phyloP scores from a whole-genome alignment of 2,888 invertebrate genomes.

The Nephrotoma guestfalica region DNA sequence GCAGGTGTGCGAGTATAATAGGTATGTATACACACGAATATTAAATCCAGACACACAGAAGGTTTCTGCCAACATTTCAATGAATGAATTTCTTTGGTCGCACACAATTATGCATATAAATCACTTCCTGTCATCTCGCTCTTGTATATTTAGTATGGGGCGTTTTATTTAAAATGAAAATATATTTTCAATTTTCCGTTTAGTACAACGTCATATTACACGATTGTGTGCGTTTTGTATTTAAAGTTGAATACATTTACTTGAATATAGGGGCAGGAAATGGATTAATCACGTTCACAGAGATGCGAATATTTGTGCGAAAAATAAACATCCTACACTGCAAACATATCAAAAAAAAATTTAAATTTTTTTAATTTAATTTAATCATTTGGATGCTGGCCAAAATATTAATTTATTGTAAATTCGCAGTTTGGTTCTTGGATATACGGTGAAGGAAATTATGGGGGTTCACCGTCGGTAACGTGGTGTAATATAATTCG shows the following conservation, averaged over 20 bases:
- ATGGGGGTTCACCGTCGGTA: neutral
- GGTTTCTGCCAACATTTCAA: neutral
- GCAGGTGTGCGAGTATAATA: neutral
- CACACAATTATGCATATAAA: neutral
- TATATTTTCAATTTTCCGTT: neutral
- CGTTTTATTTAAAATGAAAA: neutral
- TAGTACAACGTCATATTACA: neutral
- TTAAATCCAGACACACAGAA: neutral
- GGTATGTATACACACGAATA: neutral
- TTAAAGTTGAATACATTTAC: neutral
- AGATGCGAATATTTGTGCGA: neutral
- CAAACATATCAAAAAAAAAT: neutral
- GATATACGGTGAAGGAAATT: slow-evolving; percentile 18
- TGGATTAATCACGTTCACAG: neutral
- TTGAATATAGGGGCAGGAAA: neutral
- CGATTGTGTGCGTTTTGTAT: neutral
- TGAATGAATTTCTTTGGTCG: neutral
- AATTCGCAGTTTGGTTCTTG: slow-evolving; percentile 12
- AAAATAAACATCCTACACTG: neutral
- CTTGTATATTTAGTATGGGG: neutral
- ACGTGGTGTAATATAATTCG: too few relatives aligned
- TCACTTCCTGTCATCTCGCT: neutral
- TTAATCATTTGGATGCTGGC: neutral
- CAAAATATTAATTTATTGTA: neutral
- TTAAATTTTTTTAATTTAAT: neutral